Evolutionary conservation across 2,888 invertebrate species (phyloP), one percentile per base, ranked within the genome.

Genomic region (Xanthia togata): DNA sequence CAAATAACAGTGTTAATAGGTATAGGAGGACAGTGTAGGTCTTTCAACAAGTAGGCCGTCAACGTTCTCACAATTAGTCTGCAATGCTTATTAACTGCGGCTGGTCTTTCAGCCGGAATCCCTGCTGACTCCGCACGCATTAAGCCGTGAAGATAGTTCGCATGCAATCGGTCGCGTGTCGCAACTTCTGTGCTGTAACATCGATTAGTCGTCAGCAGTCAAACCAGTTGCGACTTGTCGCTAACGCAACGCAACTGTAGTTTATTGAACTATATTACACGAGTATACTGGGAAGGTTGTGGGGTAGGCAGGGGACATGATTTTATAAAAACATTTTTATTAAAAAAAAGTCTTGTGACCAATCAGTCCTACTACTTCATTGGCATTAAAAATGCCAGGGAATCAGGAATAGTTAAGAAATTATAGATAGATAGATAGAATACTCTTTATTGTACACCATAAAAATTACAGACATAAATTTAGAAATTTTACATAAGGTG

Each of bases 211-310:
- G 77, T 72, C 76, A 77, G 81, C 67, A 72, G 71, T 81, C 78
- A 79, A 87, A 87, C 87, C 82, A 81, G 87, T 87, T 86, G 78
- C 74, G 70, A 82, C 74, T 78, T 87, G 86, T 86, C 86, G 71
- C 68, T 50, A 63, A 57, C 31, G 85, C 82, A 77, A 85, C 73
- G 50, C 73, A 77, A 85, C 82, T 81, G 63, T 80, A 83, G 85
- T 83, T 85, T 85, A 63, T 81, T 83, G 85, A 85, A 85, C 85
- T 73, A 85, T 59, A 63, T 44, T 67, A 70, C n/a, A n/a, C n/a
- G n/a, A n/a, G n/a, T 70, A 11, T 60, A 35, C 50, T 72, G 35
- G 53, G 41, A 57, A 23, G 26, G 41, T 55, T 59, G 38, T 23
- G 41, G 23, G 44, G 23, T 50, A 50, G 31, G 31, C 12, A 47